Percentiles rank a stretch among this genome's conserved stretches.
These are phyloP conservation scores for Pyralis farinalis DNA, from an alignment of 2,888 invertebrate genomes.

Conservation along the genomic window DNA sequence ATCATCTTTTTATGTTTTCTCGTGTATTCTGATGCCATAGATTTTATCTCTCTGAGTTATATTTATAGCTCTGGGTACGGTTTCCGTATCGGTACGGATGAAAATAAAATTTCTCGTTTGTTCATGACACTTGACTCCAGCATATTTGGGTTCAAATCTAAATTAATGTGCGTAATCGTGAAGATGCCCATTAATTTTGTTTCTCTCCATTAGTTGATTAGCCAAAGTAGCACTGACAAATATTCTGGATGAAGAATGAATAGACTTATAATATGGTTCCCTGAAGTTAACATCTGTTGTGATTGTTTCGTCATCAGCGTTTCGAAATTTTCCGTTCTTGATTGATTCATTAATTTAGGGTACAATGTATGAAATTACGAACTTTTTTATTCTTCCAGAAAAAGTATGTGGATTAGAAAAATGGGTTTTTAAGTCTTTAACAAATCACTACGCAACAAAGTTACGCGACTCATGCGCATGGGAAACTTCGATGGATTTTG, in stretches of 20 bases:
- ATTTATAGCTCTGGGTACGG: slow-evolving; percentile 19
- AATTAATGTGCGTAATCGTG: slow-evolving; percentile 1
- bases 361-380: too few relatives aligned
- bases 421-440: too few relatives aligned
- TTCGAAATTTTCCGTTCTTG: too few relatives aligned
- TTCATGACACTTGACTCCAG: neutral
- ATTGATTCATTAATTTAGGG: too few relatives aligned
- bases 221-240: too few relatives aligned
- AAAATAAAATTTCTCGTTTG: slow-evolving; percentile 3
- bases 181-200: neutral
- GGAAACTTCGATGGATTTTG: slow-evolving; percentile 40
- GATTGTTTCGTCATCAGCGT: too few relatives aligned
- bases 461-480: slow-evolving; percentile 37
- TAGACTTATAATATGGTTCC: too few relatives aligned
- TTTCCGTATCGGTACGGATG: slow-evolving; percentile 2
- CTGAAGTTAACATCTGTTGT: too few relatives aligned
- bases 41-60: slow-evolving; percentile 24
- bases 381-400: too few relatives aligned
- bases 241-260: too few relatives aligned
- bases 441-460: slow-evolving; percentile 8
- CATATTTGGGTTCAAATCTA: slow-evolving; percentile 2
- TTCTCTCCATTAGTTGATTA: neutral
- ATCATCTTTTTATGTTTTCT: slow-evolving; percentile 20
- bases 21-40: slow-evolving; percentile 22
- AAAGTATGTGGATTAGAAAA: too few relatives aligned